These are phyloP conservation scores for Rhabdomys dilectus DNA, from an alignment of 2,113 vertebrate genomes.

Conservation along the genomic window DNA sequence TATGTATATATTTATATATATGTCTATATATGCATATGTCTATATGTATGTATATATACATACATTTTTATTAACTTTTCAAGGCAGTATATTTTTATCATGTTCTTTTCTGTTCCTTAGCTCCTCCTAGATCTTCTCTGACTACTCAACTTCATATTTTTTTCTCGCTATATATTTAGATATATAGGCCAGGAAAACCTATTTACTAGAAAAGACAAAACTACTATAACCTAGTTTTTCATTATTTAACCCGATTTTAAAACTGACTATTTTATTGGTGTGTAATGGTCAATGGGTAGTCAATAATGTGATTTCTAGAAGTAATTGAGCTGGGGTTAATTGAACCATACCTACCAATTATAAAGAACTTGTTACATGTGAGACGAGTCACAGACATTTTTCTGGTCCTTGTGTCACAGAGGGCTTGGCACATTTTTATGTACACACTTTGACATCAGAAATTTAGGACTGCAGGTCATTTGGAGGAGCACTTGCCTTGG, in stretches of 20 bases:
- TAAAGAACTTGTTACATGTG: neutral
- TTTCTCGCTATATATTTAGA: neutral
- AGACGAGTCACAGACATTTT: slow-evolving; percentile 1
- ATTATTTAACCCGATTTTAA: slow-evolving; percentile 44
- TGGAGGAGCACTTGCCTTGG: neutral
- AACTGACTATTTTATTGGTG: slow-evolving; percentile 38
- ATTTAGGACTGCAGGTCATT: neutral
- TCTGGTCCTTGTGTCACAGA: neutral
- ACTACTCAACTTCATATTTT: neutral
- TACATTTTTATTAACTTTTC: neutral
- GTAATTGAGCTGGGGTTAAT: slow-evolving; percentile 43
- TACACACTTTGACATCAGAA: neutral
- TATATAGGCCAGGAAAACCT: neutral
- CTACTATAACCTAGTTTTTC: slow-evolving; percentile 19
- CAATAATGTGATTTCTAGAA: slow-evolving; percentile 68
- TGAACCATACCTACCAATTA: slow-evolving; percentile 28
- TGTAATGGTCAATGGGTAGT: slow-evolving; percentile 20
- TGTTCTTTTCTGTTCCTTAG: neutral
- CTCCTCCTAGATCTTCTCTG: neutral
- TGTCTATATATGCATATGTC: neutral
- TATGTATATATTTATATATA: neutral
- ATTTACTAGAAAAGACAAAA: neutral
- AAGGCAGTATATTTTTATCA: neutral
- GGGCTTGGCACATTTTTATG: slow-evolving; percentile 29
- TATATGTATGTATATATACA: neutral